Percentiles rank a stretch among this genome's conserved stretches.
These are phyloP conservation scores for Phania funesta DNA, from an alignment of 2,888 invertebrate genomes.

Conservation along the genomic window DNA sequence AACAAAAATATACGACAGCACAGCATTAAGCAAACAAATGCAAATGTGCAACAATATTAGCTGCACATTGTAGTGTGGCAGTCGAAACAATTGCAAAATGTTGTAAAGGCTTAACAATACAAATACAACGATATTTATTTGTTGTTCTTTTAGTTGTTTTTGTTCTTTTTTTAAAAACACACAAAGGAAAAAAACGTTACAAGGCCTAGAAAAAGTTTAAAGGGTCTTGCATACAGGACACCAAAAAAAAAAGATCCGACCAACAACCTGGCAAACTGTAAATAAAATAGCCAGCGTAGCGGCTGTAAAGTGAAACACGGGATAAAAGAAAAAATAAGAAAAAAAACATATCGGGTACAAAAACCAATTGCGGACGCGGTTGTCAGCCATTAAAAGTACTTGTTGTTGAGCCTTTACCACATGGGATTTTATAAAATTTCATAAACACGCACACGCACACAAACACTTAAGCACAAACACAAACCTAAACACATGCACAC, in stretches of 20 bases:
- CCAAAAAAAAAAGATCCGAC: constrained; percentile 3
- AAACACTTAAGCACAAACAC: constrained; percentile 3
- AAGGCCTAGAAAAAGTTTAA: constrained; percentile 24
- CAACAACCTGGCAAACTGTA: constrained; percentile 37
- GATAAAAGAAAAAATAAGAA: constrained; percentile 1
- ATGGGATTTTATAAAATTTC: constrained; percentile 63
- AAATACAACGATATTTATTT: constrained; percentile 62
- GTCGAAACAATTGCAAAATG: constrained; percentile 62
- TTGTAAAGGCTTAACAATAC: constrained; percentile 67
- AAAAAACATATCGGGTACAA: constrained; percentile 10
- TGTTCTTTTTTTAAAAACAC: neutral
- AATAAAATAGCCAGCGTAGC: constrained; percentile 33
- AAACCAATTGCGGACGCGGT: constrained; percentile 64
- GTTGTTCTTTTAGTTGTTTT: constrained; percentile 34
- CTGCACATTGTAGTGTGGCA: constrained; percentile 38
- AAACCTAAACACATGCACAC: constrained; percentile 30
- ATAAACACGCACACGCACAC: constrained; percentile 32
- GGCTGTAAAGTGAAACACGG: constrained; percentile 17
- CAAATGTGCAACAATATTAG: constrained; percentile 45
- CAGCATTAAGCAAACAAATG: constrained; percentile 36
- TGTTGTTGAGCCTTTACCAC: constrained; percentile 66
- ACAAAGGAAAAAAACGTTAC: constrained; percentile 7
- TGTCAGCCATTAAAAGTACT: constrained; percentile 67
- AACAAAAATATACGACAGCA: constrained; percentile 1
- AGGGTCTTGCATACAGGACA: neutral